Evolutionary conservation across 2,797 vertebrate genomes (phyloP).

Genomic region (Hyperoplus immaculatus): DNA sequence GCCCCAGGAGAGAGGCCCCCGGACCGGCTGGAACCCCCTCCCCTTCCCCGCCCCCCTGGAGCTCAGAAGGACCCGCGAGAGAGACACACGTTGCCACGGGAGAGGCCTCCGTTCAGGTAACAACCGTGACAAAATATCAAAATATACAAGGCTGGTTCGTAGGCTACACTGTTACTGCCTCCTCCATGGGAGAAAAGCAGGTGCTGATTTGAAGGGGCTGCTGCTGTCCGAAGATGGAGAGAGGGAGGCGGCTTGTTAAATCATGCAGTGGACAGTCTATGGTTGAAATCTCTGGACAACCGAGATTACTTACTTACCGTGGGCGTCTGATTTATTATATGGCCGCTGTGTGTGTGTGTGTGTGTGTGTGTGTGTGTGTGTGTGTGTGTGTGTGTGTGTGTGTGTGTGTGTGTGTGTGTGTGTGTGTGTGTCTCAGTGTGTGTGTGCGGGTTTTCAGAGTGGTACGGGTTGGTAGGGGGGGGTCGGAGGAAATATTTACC

Average conservation of each 20-base stretch:
- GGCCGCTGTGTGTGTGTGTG: constrained; percentile 18
- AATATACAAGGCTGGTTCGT: not conserved
- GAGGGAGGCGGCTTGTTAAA: constrained; percentile 45
- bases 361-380: no score
- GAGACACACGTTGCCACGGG: constrained; percentile 80
- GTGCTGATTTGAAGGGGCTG: constrained; percentile 42
- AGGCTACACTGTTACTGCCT: not conserved
- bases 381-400: no score
- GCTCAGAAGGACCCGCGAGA: constrained; percentile 75
- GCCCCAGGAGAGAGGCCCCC: constrained; percentile 71
- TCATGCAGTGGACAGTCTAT: no score
- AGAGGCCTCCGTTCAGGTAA: constrained; percentile 85
- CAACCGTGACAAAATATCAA: constrained; percentile 5
- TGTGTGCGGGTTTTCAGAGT: constrained; percentile 19
- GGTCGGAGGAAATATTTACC: not conserved
- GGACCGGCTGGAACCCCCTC: constrained; percentile 78
- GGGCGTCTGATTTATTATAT: constrained; percentile 13
- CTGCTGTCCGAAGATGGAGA: constrained; percentile 51
- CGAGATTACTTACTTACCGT: constrained; percentile 45
- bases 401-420: no score
- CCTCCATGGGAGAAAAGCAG: constrained; percentile 46
- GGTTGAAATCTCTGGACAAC: constrained; percentile 48
- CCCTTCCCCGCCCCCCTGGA: no score
- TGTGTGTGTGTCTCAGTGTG: no score
- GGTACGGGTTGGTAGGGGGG: not conserved